Evolutionary conservation across 2,113 vertebrate genomes (phyloP).

Genomic region (Tachuris rubrigastra): DNA sequence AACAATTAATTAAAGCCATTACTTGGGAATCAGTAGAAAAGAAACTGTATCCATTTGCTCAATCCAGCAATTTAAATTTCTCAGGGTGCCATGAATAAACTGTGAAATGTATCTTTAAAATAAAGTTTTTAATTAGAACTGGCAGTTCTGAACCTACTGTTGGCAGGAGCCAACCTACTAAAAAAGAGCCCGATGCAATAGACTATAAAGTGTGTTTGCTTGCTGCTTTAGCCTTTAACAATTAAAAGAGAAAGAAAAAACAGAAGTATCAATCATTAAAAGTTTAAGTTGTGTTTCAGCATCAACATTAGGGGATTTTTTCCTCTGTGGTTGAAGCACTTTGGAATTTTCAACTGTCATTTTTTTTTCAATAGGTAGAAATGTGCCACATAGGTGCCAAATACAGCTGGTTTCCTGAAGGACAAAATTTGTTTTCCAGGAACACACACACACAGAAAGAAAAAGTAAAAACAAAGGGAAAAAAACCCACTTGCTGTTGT

Average conservation of each 20-base stretch:
- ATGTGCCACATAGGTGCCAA: not conserved
- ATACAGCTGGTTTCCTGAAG: conserved; percentile 18
- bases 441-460: not conserved
- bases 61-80: conserved; percentile 13
- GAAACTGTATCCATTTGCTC: not conserved
- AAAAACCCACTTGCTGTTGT: not conserved
- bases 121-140: conserved; percentile 70
- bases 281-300: conserved; percentile 30
- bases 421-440: not conserved
- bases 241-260: not conserved
- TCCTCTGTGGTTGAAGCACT: not conserved
- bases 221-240: conserved; percentile 20
- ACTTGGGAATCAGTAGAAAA: conserved; percentile 4
- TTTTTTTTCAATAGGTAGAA: not conserved
- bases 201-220: conserved; percentile 27
- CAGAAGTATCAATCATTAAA: not conserved
- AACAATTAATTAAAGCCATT: conserved; percentile 14
- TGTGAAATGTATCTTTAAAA: conserved; percentile 66
- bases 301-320: not conserved
- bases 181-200: conserved; percentile 30
- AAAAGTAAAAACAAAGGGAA: not conserved
- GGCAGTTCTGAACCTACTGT: conserved; percentile 59
- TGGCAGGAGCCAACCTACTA: conserved; percentile 44
- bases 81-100: conserved; percentile 38
- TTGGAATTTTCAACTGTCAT: not conserved